Conservation (phyloP, 2,797 vertebrate genomes). For the Coranthus polyacanthus region DNA sequence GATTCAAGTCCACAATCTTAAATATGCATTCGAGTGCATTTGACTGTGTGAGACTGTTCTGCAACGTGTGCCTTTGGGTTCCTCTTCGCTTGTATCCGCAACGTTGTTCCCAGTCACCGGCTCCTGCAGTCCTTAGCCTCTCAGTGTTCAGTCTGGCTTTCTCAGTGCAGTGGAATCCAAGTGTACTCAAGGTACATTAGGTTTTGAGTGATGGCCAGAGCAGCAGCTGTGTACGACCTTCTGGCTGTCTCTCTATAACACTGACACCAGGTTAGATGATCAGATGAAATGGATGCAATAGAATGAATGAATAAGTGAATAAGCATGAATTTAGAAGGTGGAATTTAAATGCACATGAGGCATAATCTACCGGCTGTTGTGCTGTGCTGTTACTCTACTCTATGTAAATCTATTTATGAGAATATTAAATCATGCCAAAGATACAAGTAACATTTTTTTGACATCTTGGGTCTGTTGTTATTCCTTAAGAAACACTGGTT, state of each 20-base stretch:
- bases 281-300: constrained; percentile 38
- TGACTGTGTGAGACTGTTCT: background rate
- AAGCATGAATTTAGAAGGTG: constrained; percentile 5
- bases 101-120: background rate
- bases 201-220: constrained; percentile 70
- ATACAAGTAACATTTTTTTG: too few species aligned
- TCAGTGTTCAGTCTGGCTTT: constrained; percentile 35
- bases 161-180: constrained; percentile 49
- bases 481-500: too few species aligned
- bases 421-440: too few species aligned
- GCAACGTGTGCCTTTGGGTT: background rate
- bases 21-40: background rate
- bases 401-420: too few species aligned
- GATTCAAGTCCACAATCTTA: background rate
- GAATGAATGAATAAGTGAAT: constrained; percentile 26
- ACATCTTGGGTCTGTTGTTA: too few species aligned
- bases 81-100: constrained; percentile 2
- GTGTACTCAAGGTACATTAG: constrained; percentile 64
- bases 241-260: constrained; percentile 64
- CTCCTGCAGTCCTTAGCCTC: background rate
- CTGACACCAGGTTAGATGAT: constrained; percentile 54
- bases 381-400: too few species aligned
- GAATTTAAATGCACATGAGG: constrained; percentile 1
- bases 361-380: background rate
- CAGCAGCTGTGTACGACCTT: constrained; percentile 74